These are phyloP conservation scores for Karalla daura DNA, from an alignment of 2,797 vertebrate genomes.

Conservation along the genomic window DNA sequence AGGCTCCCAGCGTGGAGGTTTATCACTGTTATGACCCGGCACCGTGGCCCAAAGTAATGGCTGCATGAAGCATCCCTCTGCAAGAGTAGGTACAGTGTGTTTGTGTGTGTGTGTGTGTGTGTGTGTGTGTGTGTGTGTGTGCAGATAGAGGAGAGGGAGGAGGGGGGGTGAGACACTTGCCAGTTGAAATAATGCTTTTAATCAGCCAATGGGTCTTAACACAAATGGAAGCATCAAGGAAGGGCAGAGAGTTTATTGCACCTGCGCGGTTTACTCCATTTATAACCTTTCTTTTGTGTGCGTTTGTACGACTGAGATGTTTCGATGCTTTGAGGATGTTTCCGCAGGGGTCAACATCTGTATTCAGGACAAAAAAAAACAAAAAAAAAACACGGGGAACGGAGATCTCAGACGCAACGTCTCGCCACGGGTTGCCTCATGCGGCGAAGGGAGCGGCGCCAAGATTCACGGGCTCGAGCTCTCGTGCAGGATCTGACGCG, in stretches of 20 bases:
- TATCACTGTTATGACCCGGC: constrained; percentile 47
- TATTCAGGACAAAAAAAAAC: constrained; percentile 43
- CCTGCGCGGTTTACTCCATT: constrained; percentile 52
- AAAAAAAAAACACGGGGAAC: too few relatives aligned
- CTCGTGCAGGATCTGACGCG: constrained; percentile 29
- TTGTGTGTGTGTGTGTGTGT: constrained; percentile 13
- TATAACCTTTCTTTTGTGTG: constrained; percentile 38
- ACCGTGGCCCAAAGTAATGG: constrained; percentile 45
- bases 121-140: neutral
- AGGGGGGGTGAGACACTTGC: constrained; percentile 16
- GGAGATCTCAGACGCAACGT: constrained; percentile 34
- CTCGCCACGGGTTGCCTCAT: constrained; percentile 42
- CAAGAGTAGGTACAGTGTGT: constrained; percentile 17
- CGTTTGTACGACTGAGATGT: constrained; percentile 6
- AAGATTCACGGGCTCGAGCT: constrained; percentile 31
- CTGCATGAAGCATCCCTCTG: constrained; percentile 42
- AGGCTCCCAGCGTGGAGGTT: constrained; percentile 17
- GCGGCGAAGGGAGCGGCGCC: constrained; percentile 28
- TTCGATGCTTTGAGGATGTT: neutral
- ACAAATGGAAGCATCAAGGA: constrained; percentile 56
- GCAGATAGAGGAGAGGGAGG: neutral
- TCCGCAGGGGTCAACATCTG: constrained; percentile 34
- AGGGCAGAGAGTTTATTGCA: constrained; percentile 59
- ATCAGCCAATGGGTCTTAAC: constrained; percentile 69
- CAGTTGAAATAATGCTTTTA: constrained; percentile 73